A percentile compares a stretch with the other conserved stretches of the same genome.
phyloP scores from a whole-genome alignment of 2,113 vertebrate species.

The Pachyramphus minor region DNA sequence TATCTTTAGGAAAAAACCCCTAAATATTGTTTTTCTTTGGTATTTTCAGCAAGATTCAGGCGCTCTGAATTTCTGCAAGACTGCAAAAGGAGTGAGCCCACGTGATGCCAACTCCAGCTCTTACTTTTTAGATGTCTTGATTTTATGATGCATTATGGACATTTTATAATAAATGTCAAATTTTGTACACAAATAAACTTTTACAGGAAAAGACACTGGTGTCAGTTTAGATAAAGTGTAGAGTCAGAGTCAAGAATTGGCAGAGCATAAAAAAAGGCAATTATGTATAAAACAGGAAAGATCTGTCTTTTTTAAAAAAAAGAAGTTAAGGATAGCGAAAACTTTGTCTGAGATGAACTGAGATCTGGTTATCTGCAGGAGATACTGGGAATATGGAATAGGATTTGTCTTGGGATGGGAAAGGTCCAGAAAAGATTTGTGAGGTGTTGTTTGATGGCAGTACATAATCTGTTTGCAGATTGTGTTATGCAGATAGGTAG shows the following conservation, averaged over 20 bases:
- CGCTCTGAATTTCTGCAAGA: conserved; percentile 59
- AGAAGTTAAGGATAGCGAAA: neutral
- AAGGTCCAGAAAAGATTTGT: neutral
- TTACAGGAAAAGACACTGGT: neutral
- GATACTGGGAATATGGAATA: no score
- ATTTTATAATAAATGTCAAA: neutral
- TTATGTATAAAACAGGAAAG: neutral
- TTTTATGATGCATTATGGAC: neutral
- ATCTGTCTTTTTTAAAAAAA: fast-evolving
- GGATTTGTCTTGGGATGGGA: neutral
- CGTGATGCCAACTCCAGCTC: neutral
- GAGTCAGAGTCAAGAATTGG: neutral
- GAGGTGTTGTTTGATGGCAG: neutral
- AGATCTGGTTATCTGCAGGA: neutral
- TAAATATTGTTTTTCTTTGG: neutral
- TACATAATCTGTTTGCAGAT: fast-evolving
- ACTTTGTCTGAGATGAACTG: neutral
- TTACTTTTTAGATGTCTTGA: neutral
- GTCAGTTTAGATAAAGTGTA: neutral
- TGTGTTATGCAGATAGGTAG: fast-evolving
- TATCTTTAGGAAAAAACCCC: neutral
- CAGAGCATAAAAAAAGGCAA: neutral
- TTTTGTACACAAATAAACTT: conserved; percentile 3
- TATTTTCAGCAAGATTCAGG: conserved; percentile 80
- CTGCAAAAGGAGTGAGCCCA: neutral